Percentiles rank a stretch among this genome's conserved stretches.
Evolutionary conservation across 1,140 invertebrate species (phyloP).

Genomic region (Heliothis subflexa): DNA sequence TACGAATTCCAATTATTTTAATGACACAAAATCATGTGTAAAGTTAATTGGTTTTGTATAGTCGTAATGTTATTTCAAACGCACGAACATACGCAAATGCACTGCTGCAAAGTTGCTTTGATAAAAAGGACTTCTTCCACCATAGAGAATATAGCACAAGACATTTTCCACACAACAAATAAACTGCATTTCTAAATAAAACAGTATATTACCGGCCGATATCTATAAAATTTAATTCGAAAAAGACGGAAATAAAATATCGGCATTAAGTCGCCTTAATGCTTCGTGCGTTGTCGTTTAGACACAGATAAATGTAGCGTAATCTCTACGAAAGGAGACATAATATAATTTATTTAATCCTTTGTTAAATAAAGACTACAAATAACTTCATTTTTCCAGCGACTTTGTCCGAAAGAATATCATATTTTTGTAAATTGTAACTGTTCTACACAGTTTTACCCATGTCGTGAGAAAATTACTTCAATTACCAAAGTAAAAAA

Average conservation of each 20-base stretch:
- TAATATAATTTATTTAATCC: constrained; percentile 42
- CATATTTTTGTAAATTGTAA: too few species aligned
- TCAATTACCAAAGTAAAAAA: too few species aligned
- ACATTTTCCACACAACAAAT: constrained; percentile 13
- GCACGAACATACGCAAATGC: too few species aligned
- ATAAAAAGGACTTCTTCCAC: not conserved
- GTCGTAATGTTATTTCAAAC: too few species aligned
- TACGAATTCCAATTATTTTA: too few species aligned
- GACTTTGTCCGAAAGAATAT: too few species aligned
- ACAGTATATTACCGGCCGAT: constrained; percentile 6
- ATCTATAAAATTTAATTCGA: constrained; percentile 41
- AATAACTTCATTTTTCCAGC: too few species aligned
- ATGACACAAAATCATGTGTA: too few species aligned
- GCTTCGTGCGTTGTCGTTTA: constrained; percentile 31
- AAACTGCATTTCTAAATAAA: constrained; percentile 17
- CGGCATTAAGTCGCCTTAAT: constrained; percentile 35
- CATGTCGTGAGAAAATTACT: too few species aligned
- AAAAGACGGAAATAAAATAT: constrained; percentile 33
- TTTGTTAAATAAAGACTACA: constrained; percentile 35
- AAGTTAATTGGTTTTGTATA: too few species aligned
- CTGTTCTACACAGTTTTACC: too few species aligned
- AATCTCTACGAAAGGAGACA: constrained; percentile 19
- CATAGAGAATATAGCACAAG: not conserved
- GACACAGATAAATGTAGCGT: constrained; percentile 34
- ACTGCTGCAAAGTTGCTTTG: too few species aligned